Conservation (phyloP, 1,140 invertebrate species). For the Orius laevigatus region DNA sequence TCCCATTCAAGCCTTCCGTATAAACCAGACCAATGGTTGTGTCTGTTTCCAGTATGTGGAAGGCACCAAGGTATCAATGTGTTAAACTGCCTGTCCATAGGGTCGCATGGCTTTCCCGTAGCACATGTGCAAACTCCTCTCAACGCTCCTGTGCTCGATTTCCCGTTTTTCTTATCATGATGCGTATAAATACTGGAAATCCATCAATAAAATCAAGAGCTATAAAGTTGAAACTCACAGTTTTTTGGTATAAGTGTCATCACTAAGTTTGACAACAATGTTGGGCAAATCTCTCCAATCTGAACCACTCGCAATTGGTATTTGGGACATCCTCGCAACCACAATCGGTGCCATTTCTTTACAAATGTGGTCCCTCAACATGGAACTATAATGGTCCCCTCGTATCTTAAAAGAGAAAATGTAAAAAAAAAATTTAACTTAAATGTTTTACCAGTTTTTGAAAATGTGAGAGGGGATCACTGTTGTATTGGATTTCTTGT, state of each 20-base stretch:
- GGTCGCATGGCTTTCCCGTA: constrained; percentile 43
- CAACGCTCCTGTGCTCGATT: constrained; percentile 34
- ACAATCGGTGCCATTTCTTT: constrained; percentile 71
- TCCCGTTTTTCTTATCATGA: constrained; percentile 52
- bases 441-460: constrained; percentile 41
- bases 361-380: constrained; percentile 63
- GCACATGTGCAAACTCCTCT: constrained; percentile 70
- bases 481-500: constrained; percentile 56
- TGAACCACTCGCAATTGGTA: constrained; percentile 55
- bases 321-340: constrained; percentile 56
- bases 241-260: constrained; percentile 45
- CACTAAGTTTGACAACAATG: constrained; percentile 46
- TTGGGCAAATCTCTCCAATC: constrained; percentile 84
- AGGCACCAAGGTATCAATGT: constrained; percentile 83
- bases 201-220: constrained; percentile 1
- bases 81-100: constrained; percentile 60
- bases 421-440: neutral
- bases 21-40: constrained; percentile 68
- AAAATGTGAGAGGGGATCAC: constrained; percentile 55
- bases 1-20: constrained; percentile 65
- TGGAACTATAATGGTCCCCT: constrained; percentile 35
- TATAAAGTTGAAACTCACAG: constrained; percentile 31
- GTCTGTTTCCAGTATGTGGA: constrained; percentile 70
- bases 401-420: constrained; percentile 35
- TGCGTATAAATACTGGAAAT: constrained; percentile 44